phyloP scores from a whole-genome alignment of 2,888 invertebrate genomes.

The Invenusta paracnida region DNA sequence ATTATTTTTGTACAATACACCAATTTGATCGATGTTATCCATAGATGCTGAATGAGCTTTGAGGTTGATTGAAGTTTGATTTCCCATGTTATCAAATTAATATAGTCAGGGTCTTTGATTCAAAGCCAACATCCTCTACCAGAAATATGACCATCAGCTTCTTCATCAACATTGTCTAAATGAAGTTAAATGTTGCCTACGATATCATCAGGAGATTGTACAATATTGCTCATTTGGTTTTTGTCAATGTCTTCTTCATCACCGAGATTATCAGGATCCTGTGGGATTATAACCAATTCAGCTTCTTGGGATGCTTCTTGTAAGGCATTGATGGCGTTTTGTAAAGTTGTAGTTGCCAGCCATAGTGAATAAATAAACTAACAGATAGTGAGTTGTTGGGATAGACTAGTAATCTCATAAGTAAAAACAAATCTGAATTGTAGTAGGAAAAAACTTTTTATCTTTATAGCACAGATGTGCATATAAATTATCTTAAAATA shows the following conservation, averaged over 20 bases:
- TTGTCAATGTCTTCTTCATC: conserved; percentile 13
- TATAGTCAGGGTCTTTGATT: background rate
- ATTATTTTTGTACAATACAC: background rate
- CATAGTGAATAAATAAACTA: conserved; percentile 17
- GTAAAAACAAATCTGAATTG: too few relatives aligned
- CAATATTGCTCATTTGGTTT: conserved; percentile 10
- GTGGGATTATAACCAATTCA: conserved; percentile 15
- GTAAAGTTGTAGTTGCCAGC: conserved; percentile 3
- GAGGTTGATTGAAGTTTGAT: background rate
- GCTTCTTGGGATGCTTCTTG: conserved; percentile 18
- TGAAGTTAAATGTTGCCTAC: background rate
- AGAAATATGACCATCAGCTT: background rate
- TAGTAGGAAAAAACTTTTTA: too few relatives aligned
- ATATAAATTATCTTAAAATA: too few relatives aligned
- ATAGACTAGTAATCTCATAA: too few relatives aligned
- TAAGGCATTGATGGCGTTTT: background rate
- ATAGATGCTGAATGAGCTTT: conserved; percentile 4
- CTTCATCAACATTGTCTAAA: background rate
- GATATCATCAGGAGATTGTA: conserved; percentile 12
- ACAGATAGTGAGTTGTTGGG: too few relatives aligned
- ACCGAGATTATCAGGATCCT: background rate
- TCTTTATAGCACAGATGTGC: too few relatives aligned
- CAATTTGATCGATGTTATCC: background rate
- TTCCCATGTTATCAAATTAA: background rate
- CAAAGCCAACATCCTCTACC: background rate